Base-by-base conservation (phyloP, 2,888 invertebrate species). In the Napeogenes sylphis region DNA sequence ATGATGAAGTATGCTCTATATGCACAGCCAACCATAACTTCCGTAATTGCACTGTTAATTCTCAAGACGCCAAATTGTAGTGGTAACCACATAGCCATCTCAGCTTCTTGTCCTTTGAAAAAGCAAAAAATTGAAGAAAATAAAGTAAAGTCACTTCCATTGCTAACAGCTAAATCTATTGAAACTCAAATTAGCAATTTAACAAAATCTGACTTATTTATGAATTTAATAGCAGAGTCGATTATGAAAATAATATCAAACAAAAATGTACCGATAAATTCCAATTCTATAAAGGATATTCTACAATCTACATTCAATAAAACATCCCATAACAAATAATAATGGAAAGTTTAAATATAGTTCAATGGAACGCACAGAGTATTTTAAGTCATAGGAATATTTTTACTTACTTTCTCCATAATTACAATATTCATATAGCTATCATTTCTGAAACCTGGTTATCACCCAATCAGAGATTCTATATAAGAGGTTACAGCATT, bases 1-100 rank as follows among this genome's bases (percentile, higher is more conserved):
- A 66, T 35, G n/a, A 57, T 21, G 56, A 64, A 35, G 35, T 53
- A 45, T 65, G 59, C 33, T 60, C 63, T 4, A 61, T 68, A 13
- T 64, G 62, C 57, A 46, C 35, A 4, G 56, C 56, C 8, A 21
- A n/a, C n/a, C 64, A 67, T 47, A 58, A 55, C 55, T 64, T 58
- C 32, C 64, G 62, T 55, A n/a, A 46, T 10, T 67, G 67, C 45
- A 55, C 14, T 21, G 33, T 56, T n/a, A 33, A 38, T 4, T 35
- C 53, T 12, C 32, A 58, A 30, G 45, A 61, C 21, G 63, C 56
- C 10, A 61, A 12, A 12, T 64, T n/a, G n/a, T n/a, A n/a, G n/a
- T n/a, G n/a, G n/a, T n/a, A n/a, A n/a, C n/a, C n/a, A n/a, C n/a
- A n/a, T n/a, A n/a, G n/a, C n/a, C n/a, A n/a, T n/a, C n/a, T n/a